phyloP scores from a whole-genome alignment of 2,113 vertebrate genomes.

The Hylia prasina region DNA sequence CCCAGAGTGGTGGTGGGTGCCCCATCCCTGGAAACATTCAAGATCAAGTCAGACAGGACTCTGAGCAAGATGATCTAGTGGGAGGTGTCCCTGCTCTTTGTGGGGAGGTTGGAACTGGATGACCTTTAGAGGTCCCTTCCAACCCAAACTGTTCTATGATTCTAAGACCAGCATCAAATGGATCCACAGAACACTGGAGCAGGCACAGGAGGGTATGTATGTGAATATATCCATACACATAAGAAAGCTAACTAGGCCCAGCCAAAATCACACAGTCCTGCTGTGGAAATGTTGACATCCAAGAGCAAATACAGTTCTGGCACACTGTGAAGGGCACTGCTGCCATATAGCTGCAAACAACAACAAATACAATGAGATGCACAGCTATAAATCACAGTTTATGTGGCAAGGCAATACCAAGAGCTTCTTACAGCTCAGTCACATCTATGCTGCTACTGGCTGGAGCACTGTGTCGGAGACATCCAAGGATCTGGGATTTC shows the following conservation, averaged over 20 bases:
- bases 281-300: not conserved
- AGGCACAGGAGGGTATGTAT: not conserved
- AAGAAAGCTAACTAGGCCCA: not conserved
- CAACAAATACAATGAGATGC: not conserved
- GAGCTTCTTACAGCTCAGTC: not conserved
- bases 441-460: not conserved
- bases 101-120: not conserved
- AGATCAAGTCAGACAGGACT: accelerated
- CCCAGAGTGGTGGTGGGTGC: not conserved
- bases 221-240: not conserved
- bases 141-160: not conserved
- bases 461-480: not conserved
- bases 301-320: not conserved
- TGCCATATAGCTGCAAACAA: not conserved
- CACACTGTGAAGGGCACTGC: not conserved
- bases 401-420: not conserved
- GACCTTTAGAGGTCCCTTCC: not conserved
- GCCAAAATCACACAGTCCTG: not conserved
- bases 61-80: not conserved
- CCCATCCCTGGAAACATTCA: not conserved
- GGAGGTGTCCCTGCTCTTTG: not conserved
- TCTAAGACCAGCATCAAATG: not conserved
- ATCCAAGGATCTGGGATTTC: not conserved
- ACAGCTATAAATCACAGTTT: not conserved
- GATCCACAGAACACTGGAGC: not conserved